These are phyloP conservation scores for Napeogenes sylphis DNA, from an alignment of 2,888 invertebrate genomes.

Conservation along the genomic window DNA sequence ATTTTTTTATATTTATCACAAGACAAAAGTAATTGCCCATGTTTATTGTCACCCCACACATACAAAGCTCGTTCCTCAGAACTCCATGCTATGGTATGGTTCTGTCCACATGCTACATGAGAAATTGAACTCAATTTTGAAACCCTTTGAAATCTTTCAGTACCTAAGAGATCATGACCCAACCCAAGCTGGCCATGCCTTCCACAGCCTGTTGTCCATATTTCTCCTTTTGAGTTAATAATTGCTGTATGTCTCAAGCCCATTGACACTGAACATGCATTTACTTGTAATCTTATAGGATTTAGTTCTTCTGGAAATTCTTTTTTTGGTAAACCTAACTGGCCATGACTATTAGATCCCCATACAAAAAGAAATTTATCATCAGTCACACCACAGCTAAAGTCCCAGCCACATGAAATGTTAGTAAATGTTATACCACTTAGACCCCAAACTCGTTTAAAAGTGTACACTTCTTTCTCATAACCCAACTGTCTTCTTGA, in stretches of 20 bases:
- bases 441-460: constrained; percentile 79
- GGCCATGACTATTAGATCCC: constrained; percentile 89
- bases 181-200: constrained; percentile 83
- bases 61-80: constrained; percentile 77
- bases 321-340: constrained; percentile 81
- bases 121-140: constrained; percentile 75
- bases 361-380: constrained; percentile 85
- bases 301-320: constrained; percentile 58
- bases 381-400: constrained; percentile 84
- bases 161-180: constrained; percentile 53
- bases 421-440: constrained; percentile 77
- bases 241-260: constrained; percentile 83
- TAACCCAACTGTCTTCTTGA: constrained; percentile 83
- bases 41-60: constrained; percentile 91
- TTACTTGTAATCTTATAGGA: constrained; percentile 64
- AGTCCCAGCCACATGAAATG: constrained; percentile 89
- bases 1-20: constrained; percentile 70
- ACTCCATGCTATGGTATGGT: constrained; percentile 82
- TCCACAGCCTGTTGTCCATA: constrained; percentile 82
- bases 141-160: constrained; percentile 73
- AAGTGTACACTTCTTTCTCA: constrained; percentile 68
- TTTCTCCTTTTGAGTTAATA: constrained; percentile 78
- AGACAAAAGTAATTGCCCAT: constrained; percentile 84
- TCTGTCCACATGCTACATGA: constrained; percentile 87
- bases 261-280: constrained; percentile 79